Evolutionary conservation across 2,888 invertebrate species (phyloP), one percentile per base, ranked within the genome.

Genomic region (Marasmarcha lunaedactyla): DNA sequence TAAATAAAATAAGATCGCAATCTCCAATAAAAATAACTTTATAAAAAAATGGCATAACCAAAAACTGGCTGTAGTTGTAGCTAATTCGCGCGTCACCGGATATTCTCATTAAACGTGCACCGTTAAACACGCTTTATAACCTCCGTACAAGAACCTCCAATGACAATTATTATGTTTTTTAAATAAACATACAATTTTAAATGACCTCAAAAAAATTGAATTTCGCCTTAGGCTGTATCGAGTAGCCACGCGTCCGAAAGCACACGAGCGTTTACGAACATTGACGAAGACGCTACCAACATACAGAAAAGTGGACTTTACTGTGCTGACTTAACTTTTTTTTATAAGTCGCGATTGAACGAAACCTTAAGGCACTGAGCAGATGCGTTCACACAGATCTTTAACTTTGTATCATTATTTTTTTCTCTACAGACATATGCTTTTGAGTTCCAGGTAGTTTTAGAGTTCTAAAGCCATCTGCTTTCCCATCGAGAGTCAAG

Each of bases 371-470:
- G 42, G 44, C 50, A 50, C 48, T 54, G 55, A 65, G 78, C 81
- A 81, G 81, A 78, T 81, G 81, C 70, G 62, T 66, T 71, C 71
- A 63, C 71, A 66, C 67, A 66, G 67, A 71, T 69, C 71, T 56
- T 51, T 53, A 63, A 69, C 68, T 71, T 77, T 71, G 77, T 76
- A 70, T 69, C 71, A 65, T 72, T 65, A 62, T 66, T 63, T 72
- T 76, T 76, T 77, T 81, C 74, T 69, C 61, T 64, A 51, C 52
- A 68, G 67, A 62, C 77, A 77, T 71, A 68, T 77, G 77, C 65
- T 59, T 56, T 53, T 54, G 57, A 67, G 56, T 59, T 45, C 63
- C 78, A 79, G 78, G 79, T 78, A 79, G 54, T 56, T 20, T 5
- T 20, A 20, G 4, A 20, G 4, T 20, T 20, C 20, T 20, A 49